Evolutionary conservation across 2,888 invertebrate species (phyloP).

Genomic region (Congeria kusceri): DNA sequence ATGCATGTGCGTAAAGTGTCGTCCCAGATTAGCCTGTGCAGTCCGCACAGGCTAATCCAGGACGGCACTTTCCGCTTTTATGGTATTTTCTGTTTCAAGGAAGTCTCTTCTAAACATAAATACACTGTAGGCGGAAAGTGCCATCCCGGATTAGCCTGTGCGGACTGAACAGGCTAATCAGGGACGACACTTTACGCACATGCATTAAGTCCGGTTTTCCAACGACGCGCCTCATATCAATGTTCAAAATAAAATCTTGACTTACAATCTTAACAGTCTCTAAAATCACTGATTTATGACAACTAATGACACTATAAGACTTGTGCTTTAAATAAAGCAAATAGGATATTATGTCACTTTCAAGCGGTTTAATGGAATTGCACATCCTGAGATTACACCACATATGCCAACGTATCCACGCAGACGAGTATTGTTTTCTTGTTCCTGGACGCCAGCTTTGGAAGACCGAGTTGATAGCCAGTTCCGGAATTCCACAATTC

Average conservation of each 20-base stretch:
- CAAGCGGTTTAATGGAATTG: slow-evolving; percentile 40
- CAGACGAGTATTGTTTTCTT: slow-evolving; percentile 36
- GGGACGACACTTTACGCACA: too few relatives aligned
- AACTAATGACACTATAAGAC: slow-evolving; percentile 37
- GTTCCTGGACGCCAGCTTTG: slow-evolving; percentile 34
- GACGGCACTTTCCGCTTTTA: too few relatives aligned
- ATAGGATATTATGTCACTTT: slow-evolving; percentile 30
- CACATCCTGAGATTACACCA: slow-evolving; percentile 42
- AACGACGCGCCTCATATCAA: slow-evolving; percentile 38
- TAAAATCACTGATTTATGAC: slow-evolving; percentile 34
- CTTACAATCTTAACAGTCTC: slow-evolving; percentile 34
- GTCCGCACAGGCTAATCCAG: too few relatives aligned
- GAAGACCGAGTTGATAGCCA: slow-evolving; percentile 23
- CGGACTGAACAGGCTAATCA: too few relatives aligned
- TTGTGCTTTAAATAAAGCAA: slow-evolving; percentile 13
- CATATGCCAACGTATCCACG: slow-evolving; percentile 46
- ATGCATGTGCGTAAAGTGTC: too few relatives aligned
- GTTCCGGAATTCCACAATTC: slow-evolving; percentile 41
- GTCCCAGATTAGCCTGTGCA: too few relatives aligned
- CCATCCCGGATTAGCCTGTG: too few relatives aligned
- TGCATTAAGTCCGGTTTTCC: too few relatives aligned
- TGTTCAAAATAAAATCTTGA: slow-evolving; percentile 21
- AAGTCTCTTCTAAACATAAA: too few relatives aligned
- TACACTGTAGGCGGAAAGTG: too few relatives aligned
- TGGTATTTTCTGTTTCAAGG: too few relatives aligned